Percentiles rank a stretch among this genome's conserved stretches.
phyloP scores from a whole-genome alignment of 1,140 invertebrate genomes.

The Platorchestia sp. region DNA sequence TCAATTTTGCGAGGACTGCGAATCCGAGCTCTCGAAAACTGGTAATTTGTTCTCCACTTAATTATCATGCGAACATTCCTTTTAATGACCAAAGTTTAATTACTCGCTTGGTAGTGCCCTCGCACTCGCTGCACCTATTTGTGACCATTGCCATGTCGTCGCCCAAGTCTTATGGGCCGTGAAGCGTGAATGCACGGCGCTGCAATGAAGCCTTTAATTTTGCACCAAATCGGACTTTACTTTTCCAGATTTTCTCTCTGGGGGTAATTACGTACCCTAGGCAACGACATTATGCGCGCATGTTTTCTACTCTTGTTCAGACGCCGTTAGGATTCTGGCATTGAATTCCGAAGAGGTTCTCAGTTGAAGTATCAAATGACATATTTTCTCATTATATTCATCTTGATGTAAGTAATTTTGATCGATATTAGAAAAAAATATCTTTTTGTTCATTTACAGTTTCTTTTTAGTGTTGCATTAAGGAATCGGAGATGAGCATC shows the following conservation, averaged over 20 bases:
- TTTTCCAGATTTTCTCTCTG: background rate
- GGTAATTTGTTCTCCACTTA: constrained; percentile 32
- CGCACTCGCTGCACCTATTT: background rate
- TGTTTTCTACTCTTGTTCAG: no score
- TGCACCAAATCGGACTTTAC: background rate
- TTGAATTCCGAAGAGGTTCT: no score
- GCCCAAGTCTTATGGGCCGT: background rate
- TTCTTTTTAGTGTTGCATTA: no score
- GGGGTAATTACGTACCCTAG: background rate
- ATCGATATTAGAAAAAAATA: no score
- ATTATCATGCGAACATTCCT: constrained; percentile 40
- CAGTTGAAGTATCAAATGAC: no score
- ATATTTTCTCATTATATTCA: no score
- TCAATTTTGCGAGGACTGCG: constrained; percentile 14
- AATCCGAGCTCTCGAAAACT: constrained; percentile 20
- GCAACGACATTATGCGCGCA: background rate
- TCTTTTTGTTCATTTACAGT: no score
- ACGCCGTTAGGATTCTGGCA: no score
- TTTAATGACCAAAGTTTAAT: constrained; percentile 43
- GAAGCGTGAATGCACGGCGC: background rate
- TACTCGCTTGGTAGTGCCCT: constrained; percentile 31
- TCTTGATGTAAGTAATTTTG: no score
- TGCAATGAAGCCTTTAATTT: background rate
- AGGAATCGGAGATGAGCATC: no score
- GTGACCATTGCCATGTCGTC: background rate